A percentile compares a stretch with the other conserved stretches of the same genome.
phyloP scores from a whole-genome alignment of 2,797 vertebrate species.

The Brachymystax lenok region DNA sequence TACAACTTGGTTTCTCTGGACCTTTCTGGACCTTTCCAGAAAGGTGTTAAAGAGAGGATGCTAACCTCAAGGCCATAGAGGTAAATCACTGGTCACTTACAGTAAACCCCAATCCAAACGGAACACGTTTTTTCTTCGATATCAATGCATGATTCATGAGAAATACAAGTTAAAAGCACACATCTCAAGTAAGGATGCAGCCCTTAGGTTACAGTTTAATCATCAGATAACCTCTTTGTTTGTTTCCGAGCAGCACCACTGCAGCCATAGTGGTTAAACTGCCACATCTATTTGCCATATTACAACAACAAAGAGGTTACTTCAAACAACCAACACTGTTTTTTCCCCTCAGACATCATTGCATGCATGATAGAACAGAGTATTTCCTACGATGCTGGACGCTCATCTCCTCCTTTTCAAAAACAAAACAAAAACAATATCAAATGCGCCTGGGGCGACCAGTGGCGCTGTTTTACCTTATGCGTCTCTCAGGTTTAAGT shows the following conservation, averaged over 20 bases:
- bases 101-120: neutral
- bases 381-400: too few species aligned
- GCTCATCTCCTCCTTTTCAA: too few species aligned
- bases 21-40: constrained; percentile 26
- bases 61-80: constrained; percentile 42
- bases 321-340: too few species aligned
- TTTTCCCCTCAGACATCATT: too few species aligned
- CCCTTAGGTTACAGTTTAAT: constrained; percentile 26
- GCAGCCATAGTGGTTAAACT: neutral
- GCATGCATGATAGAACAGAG: too few species aligned
- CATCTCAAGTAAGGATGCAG: neutral
- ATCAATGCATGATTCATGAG: neutral
- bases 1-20: constrained; percentile 38
- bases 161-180: neutral
- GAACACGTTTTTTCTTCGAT: neutral
- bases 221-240: constrained; percentile 37
- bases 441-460: too few species aligned
- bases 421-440: too few species aligned
- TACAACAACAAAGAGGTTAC: too few species aligned
- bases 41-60: constrained; percentile 6
- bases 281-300: too few species aligned
- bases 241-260: constrained; percentile 40
- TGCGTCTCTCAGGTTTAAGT: neutral
- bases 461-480: too few species aligned
- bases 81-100: constrained; percentile 35